A percentile compares a stretch with the other conserved stretches of the same genome.
Evolutionary conservation across 2,113 vertebrate genomes (phyloP).

Genomic region (Chionomys nivalis): DNA sequence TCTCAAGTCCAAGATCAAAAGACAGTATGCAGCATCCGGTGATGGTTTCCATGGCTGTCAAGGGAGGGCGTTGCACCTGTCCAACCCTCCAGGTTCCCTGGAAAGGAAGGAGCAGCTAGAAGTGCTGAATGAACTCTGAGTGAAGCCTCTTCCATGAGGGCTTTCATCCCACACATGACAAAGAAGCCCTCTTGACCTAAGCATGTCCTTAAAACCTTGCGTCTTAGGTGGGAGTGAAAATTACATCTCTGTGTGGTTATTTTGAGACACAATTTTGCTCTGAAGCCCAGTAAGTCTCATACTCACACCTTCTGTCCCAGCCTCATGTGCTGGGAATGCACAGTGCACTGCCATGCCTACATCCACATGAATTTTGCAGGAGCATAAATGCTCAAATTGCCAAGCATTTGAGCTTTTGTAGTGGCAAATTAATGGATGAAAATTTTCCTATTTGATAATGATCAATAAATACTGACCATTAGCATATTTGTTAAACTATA

Average conservation of each 20-base stretch:
- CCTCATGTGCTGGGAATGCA: not conserved
- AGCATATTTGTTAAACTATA: not conserved
- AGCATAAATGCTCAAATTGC: not conserved
- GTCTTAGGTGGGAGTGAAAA: not conserved
- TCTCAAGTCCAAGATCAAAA: not conserved
- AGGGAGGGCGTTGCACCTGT: not conserved
- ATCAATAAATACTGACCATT: not conserved
- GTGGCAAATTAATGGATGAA: not conserved
- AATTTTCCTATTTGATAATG: not conserved
- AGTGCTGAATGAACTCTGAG: not conserved
- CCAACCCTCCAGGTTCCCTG: not conserved
- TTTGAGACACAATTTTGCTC: not conserved
- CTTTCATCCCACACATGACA: not conserved
- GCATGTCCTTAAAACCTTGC: no score
- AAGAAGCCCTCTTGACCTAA: not conserved
- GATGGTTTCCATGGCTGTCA: not conserved
- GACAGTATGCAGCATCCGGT: rapidly evolving
- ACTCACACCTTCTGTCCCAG: not conserved
- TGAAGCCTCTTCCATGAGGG: not conserved
- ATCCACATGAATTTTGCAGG: not conserved
- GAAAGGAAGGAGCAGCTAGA: not conserved
- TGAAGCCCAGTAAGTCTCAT: not conserved
- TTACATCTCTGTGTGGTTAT: not conserved
- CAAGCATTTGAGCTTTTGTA: not conserved
- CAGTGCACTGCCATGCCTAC: not conserved